Conservation (phyloP, 1,140 invertebrate species). For the Myzus persicae region DNA sequence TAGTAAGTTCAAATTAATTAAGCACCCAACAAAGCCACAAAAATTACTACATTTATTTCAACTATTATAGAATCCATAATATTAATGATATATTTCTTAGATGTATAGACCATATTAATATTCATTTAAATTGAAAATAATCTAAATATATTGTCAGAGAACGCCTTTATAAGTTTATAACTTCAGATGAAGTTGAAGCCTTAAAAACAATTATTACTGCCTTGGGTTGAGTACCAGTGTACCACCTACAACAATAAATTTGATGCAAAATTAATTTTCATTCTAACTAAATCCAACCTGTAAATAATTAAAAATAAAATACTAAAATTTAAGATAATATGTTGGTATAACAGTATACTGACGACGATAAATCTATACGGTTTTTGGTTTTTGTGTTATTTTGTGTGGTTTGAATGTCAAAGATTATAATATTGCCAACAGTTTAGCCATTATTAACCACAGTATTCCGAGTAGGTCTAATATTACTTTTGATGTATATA, state of each 20-base stretch:
- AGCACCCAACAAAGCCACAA: neutral
- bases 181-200: neutral
- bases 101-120: too few relatives aligned
- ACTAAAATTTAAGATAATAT: neutral
- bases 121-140: neutral
- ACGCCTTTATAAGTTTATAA: neutral
- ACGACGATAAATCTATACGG: neutral
- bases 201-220: neutral
- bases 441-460: too few relatives aligned
- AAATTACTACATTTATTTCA: neutral
- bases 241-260: too few relatives aligned
- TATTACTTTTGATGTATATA: too few relatives aligned
- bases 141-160: neutral
- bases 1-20: too few relatives aligned
- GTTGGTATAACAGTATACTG: neutral
- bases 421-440: too few relatives aligned
- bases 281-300: neutral
- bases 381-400: too few relatives aligned
- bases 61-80: neutral
- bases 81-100: too few relatives aligned
- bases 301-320: neutral
- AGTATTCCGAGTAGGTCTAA: too few relatives aligned
- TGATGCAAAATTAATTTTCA: neutral
- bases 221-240: neutral
- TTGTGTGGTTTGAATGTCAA: too few relatives aligned